Evolutionary conservation across 2,888 invertebrate species (phyloP), one percentile per base, ranked within the genome.

Genomic region (Calliphora vomitoria): DNA sequence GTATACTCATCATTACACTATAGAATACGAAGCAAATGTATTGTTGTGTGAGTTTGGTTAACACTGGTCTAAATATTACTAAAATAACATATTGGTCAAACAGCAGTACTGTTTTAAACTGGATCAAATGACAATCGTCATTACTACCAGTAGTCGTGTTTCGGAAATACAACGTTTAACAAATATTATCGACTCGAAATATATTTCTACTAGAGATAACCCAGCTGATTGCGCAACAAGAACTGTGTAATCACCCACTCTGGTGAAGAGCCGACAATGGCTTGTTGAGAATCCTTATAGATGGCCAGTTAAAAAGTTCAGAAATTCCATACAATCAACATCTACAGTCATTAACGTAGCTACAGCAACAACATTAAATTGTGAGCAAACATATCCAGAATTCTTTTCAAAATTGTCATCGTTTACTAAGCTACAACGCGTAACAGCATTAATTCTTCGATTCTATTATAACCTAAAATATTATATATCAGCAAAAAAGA

Each of bases 51-150:
- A n/a, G n/a, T n/a, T n/a, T n/a, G n/a, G n/a, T n/a, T n/a, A n/a
- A n/a, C 18, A 25, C 60, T 13, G 47, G 74, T 4, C 58, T 60
- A 8, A 11, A 71, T 4, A 20, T 38, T 18, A 25, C 13, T 8
- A 44, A 80, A 62, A 71, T 25, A 6, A 71, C 71, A 13, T 62
- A 47, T 41, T 62, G 60, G 60, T 53, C 71, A 20, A 76, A 85
- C 62, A 69, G 81, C 35, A 75, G 69, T 47, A 72, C 74, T 15
- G 85, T 66, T 25, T 66, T 78, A 10, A 72, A 20, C 25, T 85
- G 74, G 85, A 75, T 75, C 3, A 66, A 74, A 60, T 68, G 25
- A 4, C 38, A 72, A 66, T 25, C 79, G 5, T 60, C 74, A 31
- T 31, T 18, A 31, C 25, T 69, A 31, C 31, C n/a, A 41, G 78